Base-by-base conservation (phyloP, 2,797 vertebrate genomes). In the Okamejei kenojei region DNA sequence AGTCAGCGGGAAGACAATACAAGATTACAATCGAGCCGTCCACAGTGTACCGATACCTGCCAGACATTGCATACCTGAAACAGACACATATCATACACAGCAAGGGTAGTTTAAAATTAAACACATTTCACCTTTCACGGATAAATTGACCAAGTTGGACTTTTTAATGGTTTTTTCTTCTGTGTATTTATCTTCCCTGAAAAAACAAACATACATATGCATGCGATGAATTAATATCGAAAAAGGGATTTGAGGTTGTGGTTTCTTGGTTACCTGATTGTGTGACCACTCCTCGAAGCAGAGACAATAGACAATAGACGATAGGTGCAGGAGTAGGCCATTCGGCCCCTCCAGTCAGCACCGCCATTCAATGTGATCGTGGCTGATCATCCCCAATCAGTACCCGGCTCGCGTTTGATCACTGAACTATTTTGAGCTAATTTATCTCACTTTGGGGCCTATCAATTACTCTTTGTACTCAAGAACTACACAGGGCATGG, bases 81-180 rank as follows among this genome's bases (percentile, higher is more conserved):
- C 84, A 35, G 7, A 7, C 15, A 15, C 19, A 7, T 32, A 15
- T 68, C 21, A 9, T 65, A 35, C 68, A 35, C 63, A 35, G 19
- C 29, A 74, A 54, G 68, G 19, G 7, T 11, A 54, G 38, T 82
- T 29, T n/a, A 21, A 90, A 93, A 63, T 19, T 58, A 86, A 10
- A 82, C n/a, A 77, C 32, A 86, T 76, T 35, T 94, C 94, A 96
- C 96, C 95, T 88, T 96, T 95, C 71, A 95, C 93, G 0, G 95
- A 95, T 74, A 96, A 94, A 93, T 96, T 95, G 82, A 95, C 94
- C 74, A 96, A 94, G 6, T 96, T 94, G 82, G 95, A 93, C 79
- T 94, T 96, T 65, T 93, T 96, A 93, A 95, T 94, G 0, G 7
- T 1, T 35, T 93, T 94, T 78, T 77, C 82, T 81, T 93, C 95